Base-by-base conservation (phyloP, 1,140 invertebrate species). In the Drosophila jambulina region DNA sequence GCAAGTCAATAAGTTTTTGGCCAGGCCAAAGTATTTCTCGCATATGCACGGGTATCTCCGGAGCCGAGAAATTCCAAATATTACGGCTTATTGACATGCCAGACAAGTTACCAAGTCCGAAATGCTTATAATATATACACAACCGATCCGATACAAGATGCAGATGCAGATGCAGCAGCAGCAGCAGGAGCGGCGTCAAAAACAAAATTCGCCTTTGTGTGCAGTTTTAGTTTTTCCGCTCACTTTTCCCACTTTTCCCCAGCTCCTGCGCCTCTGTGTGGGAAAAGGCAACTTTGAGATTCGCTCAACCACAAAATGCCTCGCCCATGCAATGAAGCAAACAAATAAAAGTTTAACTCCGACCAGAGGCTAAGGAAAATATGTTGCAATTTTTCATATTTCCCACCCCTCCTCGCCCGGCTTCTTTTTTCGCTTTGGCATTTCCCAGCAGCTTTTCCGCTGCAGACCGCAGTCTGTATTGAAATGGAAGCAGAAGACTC, bases 331-430 rank as follows among this genome's bases (percentile, higher is more conserved):
- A 86, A 80, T 83, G 84, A 86, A 87, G 80, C 83, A 88, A 88
- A 86, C 83, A 86, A 86, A 86, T 86, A 86, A 86, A 86, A 86
- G 70, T 83, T 86, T 68, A 84, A 68, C 78, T 84, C 81, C 77
- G 61, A 72, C 75, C 80, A 84, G 61, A 69, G 71, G 62, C 83
- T 68, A 83, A 83, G 81, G 85, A 87, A 87, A 86, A 88, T 87
- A 88, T 86, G 83, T 78, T 86, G 85, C 83, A 86, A 86, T 86
- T 86, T 86, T 78, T 77, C 83, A 86, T 86, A 86, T 86, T 83
- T 87, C 62, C 40, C 63, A 57, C 51, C 27, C 51, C 8, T 21
- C 9, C 42, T 21, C 29, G 4, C 3, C 23, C 8, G 9, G 23
- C 4, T 23, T 43, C 70, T 19, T 13, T 38, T 61, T 75, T 70